Percentiles rank a stretch among this genome's conserved stretches.
These are phyloP conservation scores for Zhuqinia jingwanae DNA, from an alignment of 2,888 invertebrate species.

Conservation along the genomic window DNA sequence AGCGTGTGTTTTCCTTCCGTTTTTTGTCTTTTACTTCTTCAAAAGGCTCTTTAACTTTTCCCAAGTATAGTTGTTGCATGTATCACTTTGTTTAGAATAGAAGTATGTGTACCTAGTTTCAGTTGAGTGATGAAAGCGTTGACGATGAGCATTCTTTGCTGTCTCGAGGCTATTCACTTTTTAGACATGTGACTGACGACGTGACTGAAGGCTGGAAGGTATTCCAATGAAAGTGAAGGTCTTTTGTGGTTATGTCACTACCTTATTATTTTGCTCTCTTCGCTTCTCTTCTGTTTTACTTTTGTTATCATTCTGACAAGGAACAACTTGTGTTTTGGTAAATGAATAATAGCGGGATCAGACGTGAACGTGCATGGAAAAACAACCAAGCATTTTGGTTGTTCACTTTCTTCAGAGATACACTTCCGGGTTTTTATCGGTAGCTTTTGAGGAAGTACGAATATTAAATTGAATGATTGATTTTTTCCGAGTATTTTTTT, in stretches of 20 bases:
- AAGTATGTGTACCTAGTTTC: not conserved
- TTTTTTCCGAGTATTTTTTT: no score
- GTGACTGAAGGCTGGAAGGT: not conserved
- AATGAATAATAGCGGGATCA: no score
- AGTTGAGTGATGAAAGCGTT: not conserved
- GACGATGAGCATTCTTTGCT: not conserved
- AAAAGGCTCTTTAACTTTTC: constrained; percentile 26
- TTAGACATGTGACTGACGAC: constrained; percentile 5
- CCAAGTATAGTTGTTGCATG: not conserved
- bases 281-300: not conserved
- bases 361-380: no score
- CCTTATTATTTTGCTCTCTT: not conserved
- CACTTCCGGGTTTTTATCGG: no score
- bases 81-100: constrained; percentile 3
- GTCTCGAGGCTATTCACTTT: constrained; percentile 8
- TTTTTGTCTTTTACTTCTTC: constrained; percentile 26
- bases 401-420: no score
- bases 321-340: not conserved
- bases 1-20: constrained; percentile 57
- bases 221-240: not conserved
- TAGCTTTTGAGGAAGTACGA: no score
- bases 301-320: not conserved
- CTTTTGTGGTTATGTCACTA: constrained; percentile 1
- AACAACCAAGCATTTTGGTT: no score
- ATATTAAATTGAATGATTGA: no score